Evolutionary conservation across 1,140 invertebrate genomes (phyloP).

Genomic region (Drosophila cardini): DNA sequence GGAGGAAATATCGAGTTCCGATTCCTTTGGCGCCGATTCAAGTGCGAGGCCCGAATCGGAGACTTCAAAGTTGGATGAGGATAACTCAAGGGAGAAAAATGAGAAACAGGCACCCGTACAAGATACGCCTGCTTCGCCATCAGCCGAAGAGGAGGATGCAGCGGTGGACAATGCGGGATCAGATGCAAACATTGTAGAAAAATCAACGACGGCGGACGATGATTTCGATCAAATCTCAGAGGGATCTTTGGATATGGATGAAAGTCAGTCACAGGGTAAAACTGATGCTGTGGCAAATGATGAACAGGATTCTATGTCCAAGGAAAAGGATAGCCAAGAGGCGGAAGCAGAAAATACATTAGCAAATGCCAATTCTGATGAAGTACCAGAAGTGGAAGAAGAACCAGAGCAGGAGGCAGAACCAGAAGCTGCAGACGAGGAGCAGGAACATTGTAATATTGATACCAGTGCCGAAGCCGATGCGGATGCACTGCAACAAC

Average conservation of each 20-base stretch:
- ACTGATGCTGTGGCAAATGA: slow-evolving; percentile 21
- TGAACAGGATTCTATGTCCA: slow-evolving; percentile 14
- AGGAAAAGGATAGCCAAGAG: slow-evolving; percentile 20
- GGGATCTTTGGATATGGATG: slow-evolving; percentile 73
- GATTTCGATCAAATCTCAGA: slow-evolving; percentile 81
- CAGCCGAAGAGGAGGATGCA: slow-evolving; percentile 56
- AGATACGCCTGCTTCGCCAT: slow-evolving; percentile 61
- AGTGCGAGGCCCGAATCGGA: slow-evolving; percentile 62
- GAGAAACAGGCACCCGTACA: slow-evolving; percentile 24
- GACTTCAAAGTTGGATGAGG: slow-evolving; percentile 63
- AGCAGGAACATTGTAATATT: slow-evolving; percentile 46
- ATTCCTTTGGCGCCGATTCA: slow-evolving; percentile 76
- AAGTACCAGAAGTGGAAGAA: slow-evolving; percentile 24
- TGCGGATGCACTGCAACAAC: slow-evolving; percentile 61
- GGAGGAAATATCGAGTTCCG: slow-evolving; percentile 82
- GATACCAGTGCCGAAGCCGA: slow-evolving; percentile 56
- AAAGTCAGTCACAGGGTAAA: slow-evolving; percentile 67
- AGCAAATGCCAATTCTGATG: background rate
- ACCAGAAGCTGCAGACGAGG: slow-evolving; percentile 29
- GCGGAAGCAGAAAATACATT: background rate
- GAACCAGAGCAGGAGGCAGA: slow-evolving; percentile 31
- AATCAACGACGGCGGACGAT: slow-evolving; percentile 42
- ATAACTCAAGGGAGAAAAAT: slow-evolving; percentile 33
- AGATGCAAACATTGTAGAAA: slow-evolving; percentile 9
- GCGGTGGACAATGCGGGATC: slow-evolving; percentile 13